Base-by-base conservation (phyloP, 2,888 invertebrate genomes). In the Caenorhabditis japonica region DNA sequence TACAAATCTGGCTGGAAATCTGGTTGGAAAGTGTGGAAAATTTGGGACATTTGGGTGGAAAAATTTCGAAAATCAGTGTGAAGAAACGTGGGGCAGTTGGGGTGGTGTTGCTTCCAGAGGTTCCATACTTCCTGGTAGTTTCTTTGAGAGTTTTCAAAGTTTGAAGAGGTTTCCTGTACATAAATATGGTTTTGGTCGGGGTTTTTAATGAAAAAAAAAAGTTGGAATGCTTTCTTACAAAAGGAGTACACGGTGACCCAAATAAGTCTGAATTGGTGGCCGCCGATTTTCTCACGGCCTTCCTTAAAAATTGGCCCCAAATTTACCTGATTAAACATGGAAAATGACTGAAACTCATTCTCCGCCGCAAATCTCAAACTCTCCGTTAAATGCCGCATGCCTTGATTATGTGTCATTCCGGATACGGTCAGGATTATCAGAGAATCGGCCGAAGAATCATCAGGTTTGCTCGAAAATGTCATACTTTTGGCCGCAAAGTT, bases 351-450 rank as follows among this genome's bases (percentile, higher is more conserved):
- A 36, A 60, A 60, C 2, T 34, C 17, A 19, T 41, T 39, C 8
- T 41, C 33, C 0, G 51, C 33, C 5, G 60, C 51, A 34, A 60
- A 51, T 30, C 25, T 39, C 34, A 60, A 36, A 5, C 34, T 17
- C 13, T 13, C 2, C 21, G 41, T 60, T n/a, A 60, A 13, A 43
- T 60, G 60, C 2, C 60, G 49, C 51, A 60, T 41, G 5, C 34
- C 60, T 43, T 60, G 51, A 34, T 60, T 60, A 30, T 60, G 60
- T 5, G 51, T 43, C 60, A 60, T 60, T 51, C 60, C 51, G 15
- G 60, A 43, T 10, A 60, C 27, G 4, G 43, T 43, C 4, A 60
- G 19, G n/a, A 60, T 34, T 17, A 60, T 60, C 12, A 60, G 13
- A 17, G 19, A 33, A 19, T 41, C 39, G 3, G 33, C 13, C 2